Evolutionary conservation across 1,140 invertebrate species (phyloP), one percentile per base, ranked within the genome.

Genomic region (Camponotus pennsylvanicus): DNA sequence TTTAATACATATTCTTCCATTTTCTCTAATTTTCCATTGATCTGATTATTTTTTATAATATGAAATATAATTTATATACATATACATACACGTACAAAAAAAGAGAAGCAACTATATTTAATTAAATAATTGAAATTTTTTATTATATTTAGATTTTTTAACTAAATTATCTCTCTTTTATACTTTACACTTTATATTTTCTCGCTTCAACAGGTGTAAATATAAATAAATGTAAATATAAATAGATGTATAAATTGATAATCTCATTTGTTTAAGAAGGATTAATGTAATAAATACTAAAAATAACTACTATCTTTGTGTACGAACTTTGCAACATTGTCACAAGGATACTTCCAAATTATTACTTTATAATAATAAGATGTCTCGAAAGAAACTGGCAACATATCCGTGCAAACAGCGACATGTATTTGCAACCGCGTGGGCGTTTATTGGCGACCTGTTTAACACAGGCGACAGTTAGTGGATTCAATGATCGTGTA

Each of bases 361-460:
- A 83, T 83, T 83, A 73, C 79, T 83, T 83, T 83, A 83, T 61
- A 61, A 73, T 32, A 86, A 86, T 34, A 52, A 55, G 42, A 73
- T 52, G 61, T 63, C 69, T 57, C 15, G 57, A 82, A 89, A 49
- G 88, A 82, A 70, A 86, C 67, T 55, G 70, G 45, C 49, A 6
- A 80, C 45, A 21, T 55, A 69, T 64, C 37, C 57, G 61, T 57
- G 75, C 55, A 87, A 83, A 70, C 40, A 84, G 73, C 85, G 37
- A 69, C 77, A 55, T 34, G 59, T 52, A 78, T 80, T 89, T 42
- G 89, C 88, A 89, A 90, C 57, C 63, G 66, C 73, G 89, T 90
- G 89, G 89, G 89, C 89, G 89, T 90, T 90, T 86, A 90, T 90
- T 86, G 89, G 86, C 75, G 89, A 90, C 89, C 89, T 86, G 89